Conservation (phyloP, 2,797 vertebrate genomes). For the Phoebastria nigripes region DNA sequence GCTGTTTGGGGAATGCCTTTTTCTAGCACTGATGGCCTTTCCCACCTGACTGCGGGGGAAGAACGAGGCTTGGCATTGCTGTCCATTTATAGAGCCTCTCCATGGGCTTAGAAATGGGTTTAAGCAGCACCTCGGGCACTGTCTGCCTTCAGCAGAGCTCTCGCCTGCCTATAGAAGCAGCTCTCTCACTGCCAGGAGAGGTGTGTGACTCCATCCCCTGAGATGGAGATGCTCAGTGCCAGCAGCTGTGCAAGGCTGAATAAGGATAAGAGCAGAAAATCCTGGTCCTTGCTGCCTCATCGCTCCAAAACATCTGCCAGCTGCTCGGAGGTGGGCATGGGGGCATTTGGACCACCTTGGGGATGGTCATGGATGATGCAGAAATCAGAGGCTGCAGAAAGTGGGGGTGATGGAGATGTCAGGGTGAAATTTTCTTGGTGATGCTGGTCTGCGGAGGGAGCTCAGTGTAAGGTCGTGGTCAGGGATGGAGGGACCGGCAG, state of each 20-base stretch:
- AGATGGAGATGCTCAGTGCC: neutral
- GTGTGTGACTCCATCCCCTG: neutral
- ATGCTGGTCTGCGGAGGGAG: neutral
- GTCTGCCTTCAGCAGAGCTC: neutral
- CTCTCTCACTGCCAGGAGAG: neutral
- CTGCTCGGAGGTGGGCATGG: neutral
- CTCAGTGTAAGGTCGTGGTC: fast-evolving
- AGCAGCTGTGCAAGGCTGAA: neutral
- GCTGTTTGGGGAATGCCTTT: neutral
- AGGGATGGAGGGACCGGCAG: neutral
- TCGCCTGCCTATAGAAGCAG: neutral
- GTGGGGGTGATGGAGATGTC: neutral
- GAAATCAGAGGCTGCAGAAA: neutral
- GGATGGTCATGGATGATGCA: neutral
- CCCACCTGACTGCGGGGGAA: neutral
- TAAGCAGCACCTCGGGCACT: neutral
- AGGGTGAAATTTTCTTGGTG: neutral
- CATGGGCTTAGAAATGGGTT: neutral
- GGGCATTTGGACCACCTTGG: neutral
- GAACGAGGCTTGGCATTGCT: neutral
- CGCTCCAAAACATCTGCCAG: neutral
- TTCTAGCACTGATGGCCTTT: neutral
- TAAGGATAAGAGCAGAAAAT: neutral
- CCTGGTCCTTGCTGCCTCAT: neutral
- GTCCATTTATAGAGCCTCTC: neutral